Base-by-base conservation (phyloP, 1,140 invertebrate species). In the Nasonia longicornis region DNA sequence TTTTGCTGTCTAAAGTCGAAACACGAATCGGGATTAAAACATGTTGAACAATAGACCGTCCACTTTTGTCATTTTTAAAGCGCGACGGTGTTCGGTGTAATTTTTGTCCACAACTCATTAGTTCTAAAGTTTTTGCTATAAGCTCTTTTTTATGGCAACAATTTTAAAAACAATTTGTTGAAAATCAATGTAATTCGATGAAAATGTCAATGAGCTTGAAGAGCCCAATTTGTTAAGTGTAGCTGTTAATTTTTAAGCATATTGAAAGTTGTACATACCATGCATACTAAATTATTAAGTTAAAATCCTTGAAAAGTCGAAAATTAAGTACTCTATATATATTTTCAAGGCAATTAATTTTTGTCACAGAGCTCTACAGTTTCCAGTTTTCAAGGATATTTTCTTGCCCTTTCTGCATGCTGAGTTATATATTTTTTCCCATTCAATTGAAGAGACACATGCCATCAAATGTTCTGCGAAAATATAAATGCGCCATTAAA, bases 221-320 rank as follows among this genome's bases (percentile, higher is more conserved):
- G 45, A 76, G 81, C 72, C 71, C 42, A 78, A 80, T 20, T 74
- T 82, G 79, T 82, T 84, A 66, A 69, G 70, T 81, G 78, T 81
- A 77, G 81, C 76, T 74, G 52, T 86, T 87, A 86, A 87, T 86
- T 84, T 58, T 87, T 86, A 86, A 86, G 84, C 42, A 71, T 82
- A 84, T 83, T 73, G 29, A 86, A 87, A 85, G 84, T 82, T 87
- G 87, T 87, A 87, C 75, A 87, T 82, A 83, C 64, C 77, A 82
- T 69, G 77, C 78, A 69, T 87, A 86, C 81, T 87, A 87, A 88
- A 88, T 87, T 87, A 86, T 87, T 87, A 22, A 84, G 81, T 77
- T n/a, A 38, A 38, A 80, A 58, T 79, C 71, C 80, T 83, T 79
- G 58, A 75, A 75, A 70, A 66, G n/a, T 81, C 64, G 66, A 79